Evolutionary conservation across 2,888 invertebrate genomes (phyloP), one percentile per base, ranked within the genome.

Genomic region (Eubasilissa splendida): DNA sequence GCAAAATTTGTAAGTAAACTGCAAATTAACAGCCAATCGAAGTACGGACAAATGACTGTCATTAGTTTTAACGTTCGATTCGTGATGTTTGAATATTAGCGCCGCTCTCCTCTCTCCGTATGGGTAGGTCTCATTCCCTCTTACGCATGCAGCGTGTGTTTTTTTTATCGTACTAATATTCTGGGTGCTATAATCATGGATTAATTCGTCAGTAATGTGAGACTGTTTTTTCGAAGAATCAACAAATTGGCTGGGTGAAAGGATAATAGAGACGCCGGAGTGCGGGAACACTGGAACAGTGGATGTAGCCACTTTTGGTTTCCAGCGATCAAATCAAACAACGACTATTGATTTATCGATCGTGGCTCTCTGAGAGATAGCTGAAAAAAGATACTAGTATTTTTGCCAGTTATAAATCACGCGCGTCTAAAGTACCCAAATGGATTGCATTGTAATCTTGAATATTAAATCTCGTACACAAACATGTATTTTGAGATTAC

Each of bases 31-130:
- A 83, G 80, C 83, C 83, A 83, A 83, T 83, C 81, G 78, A 80
- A 83, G 82, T 79, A 79, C 70, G 78, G 81, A 79, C 83, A 83
- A 88, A 89, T 89, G 86, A 88, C 89, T 88, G 88, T 89, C 88
- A 89, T 89, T 88, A 88, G 86, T 87, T 87, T 87, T 87, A 87
- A 87, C 87, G 87, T 88, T 88, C 88, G 88, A 88, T 88, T 88
- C 89, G 89, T 89, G 89, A 89, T 89, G 88, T 89, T 89, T 89
- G 88, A 88, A 88, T 89, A 88, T 83, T 87, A 80, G 60, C 77
- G 59, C 83, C 66, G 53, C 63, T 81, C 59, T 65, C 59, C 33
- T 76, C 78, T 54, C 54, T 50, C 68, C 66, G 33, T 52, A 60
- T 75, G 31, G 14, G 58, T 9, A 14, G 58, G 52, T 79, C 76